These are phyloP conservation scores for Calliopsis andreniformis DNA, from an alignment of 1,140 invertebrate species.

Conservation along the genomic window DNA sequence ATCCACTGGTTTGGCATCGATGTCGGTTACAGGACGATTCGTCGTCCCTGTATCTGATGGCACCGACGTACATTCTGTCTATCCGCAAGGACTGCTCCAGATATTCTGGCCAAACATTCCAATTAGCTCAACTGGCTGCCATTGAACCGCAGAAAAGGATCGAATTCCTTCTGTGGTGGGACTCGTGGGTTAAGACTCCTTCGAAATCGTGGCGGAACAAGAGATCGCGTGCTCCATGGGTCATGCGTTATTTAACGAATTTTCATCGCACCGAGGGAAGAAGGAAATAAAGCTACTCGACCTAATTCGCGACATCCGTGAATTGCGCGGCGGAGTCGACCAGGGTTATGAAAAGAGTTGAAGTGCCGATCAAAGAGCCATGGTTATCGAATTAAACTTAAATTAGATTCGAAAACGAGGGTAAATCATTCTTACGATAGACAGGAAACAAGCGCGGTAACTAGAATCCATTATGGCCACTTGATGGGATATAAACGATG, in stretches of 20 bases:
- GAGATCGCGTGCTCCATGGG: conserved; percentile 4
- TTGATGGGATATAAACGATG: conserved; percentile 31
- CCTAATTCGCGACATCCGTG: conserved; percentile 9
- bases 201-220: conserved; percentile 51
- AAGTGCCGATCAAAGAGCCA: conserved; percentile 26
- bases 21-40: conserved; percentile 28
- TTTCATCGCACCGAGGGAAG: neutral
- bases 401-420: conserved; percentile 40
- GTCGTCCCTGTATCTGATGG: conserved; percentile 12
- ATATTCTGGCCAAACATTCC: conserved; percentile 68
- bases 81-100: conserved; percentile 58
- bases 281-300: neutral
- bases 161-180: conserved; percentile 57
- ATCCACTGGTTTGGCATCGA: conserved; percentile 9
- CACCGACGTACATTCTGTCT: conserved; percentile 44
- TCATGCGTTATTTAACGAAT: conserved; percentile 29
- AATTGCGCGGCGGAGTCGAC: neutral
- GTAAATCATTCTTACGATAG: conserved; percentile 32
- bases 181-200: conserved; percentile 22
- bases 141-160: conserved; percentile 59
- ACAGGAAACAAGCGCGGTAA: conserved; percentile 38
- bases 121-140: conserved; percentile 60
- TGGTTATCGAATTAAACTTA: conserved; percentile 30
- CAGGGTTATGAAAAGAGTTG: neutral
- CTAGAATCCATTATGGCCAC: conserved; percentile 38